phyloP scores from a whole-genome alignment of 2,888 invertebrate species.

The Vanessa cardui region DNA sequence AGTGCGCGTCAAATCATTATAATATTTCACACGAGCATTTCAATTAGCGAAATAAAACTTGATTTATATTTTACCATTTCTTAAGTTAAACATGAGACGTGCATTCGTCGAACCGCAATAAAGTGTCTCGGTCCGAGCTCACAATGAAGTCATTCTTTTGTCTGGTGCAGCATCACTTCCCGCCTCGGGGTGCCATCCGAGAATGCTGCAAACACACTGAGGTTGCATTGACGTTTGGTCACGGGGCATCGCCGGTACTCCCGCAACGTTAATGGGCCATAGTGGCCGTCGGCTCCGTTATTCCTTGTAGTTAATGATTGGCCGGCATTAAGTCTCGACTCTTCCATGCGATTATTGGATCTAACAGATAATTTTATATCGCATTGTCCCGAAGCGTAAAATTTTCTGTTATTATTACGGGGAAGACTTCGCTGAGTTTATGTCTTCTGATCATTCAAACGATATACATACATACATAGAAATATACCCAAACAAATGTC shows the following conservation, averaged over 20 bases:
- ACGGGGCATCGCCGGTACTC: constrained; percentile 67
- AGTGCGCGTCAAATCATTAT: constrained; percentile 25
- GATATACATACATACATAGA: not conserved
- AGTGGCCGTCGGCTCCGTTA: constrained; percentile 78
- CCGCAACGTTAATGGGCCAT: constrained; percentile 58
- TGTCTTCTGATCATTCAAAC: constrained; percentile 25
- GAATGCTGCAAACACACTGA: constrained; percentile 57
- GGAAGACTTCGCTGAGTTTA: constrained; percentile 40
- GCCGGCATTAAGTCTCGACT: constrained; percentile 80
- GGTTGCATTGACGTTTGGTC: constrained; percentile 81
- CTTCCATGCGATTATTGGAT: constrained; percentile 83
- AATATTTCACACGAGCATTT: not conserved
- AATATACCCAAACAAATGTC: not conserved
- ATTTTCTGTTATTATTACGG: constrained; percentile 80
- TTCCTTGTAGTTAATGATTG: constrained; percentile 83
- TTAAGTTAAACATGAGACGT: constrained; percentile 25
- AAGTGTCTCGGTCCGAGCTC: constrained; percentile 60
- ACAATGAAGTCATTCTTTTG: constrained; percentile 80
- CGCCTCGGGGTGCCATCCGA: constrained; percentile 66
- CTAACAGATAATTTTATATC: constrained; percentile 83
- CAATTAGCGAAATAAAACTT: not conserved
- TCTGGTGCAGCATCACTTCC: constrained; percentile 53
- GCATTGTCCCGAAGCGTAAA: constrained; percentile 83
- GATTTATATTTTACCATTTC: not conserved
- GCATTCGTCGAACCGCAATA: constrained; percentile 61